phyloP scores from a whole-genome alignment of 2,113 vertebrate species.

The Protobothrops flavoviridis region DNA sequence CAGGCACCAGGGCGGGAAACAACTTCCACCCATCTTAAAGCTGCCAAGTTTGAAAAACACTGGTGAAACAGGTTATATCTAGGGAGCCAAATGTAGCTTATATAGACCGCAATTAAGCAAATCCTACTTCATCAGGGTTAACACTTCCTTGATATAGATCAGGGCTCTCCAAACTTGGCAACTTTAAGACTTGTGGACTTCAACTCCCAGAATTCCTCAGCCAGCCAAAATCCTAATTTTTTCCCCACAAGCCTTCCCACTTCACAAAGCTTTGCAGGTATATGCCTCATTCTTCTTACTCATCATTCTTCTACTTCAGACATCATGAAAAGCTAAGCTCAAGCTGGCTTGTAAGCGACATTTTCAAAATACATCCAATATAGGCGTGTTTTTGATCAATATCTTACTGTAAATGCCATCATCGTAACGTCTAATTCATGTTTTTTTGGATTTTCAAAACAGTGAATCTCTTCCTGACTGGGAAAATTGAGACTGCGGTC shows the following conservation, averaged over 20 bases:
- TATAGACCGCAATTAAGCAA: not conserved
- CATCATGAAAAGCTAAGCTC: not conserved
- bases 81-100: not conserved
- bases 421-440: not conserved
- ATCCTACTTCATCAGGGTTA: not conserved
- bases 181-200: not conserved
- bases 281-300: not conserved
- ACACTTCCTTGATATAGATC: not conserved
- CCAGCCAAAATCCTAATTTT: not conserved
- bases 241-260: not conserved
- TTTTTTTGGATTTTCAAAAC: conserved; percentile 42
- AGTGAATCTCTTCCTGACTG: conserved; percentile 76
- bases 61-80: not conserved
- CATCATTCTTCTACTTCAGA: not conserved
- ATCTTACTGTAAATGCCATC: not conserved
- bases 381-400: not conserved
- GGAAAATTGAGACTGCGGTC: conserved; percentile 72
- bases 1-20: not conserved
- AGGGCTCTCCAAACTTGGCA: not conserved
- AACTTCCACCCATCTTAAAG: not conserved
- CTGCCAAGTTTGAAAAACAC: not conserved
- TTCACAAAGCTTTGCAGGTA: not conserved
- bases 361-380: not conserved
- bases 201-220: not conserved
- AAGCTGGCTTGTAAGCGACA: conserved; percentile 1